These are phyloP conservation scores for Patella pellucida DNA, from an alignment of 2,888 invertebrate species.

Conservation along the genomic window DNA sequence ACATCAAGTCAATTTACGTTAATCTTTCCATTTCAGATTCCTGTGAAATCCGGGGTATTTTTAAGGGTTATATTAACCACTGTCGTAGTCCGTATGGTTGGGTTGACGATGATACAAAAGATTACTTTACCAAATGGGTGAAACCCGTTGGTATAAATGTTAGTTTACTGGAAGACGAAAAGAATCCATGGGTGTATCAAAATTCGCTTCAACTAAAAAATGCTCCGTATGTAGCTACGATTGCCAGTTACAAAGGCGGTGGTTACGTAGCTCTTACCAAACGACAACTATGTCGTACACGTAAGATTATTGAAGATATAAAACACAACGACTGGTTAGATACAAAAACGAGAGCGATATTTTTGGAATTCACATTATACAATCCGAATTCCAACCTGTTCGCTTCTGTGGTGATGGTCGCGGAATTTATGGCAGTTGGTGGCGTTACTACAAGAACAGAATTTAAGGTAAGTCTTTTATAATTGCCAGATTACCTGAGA, in stretches of 20 bases:
- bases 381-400: constrained; percentile 71
- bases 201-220: constrained; percentile 69
- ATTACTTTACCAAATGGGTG: constrained; percentile 63
- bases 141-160: constrained; percentile 45
- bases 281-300: constrained; percentile 59
- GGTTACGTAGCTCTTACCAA: constrained; percentile 66
- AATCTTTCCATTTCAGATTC: constrained; percentile 54
- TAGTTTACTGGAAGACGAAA: constrained; percentile 39
- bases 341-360: constrained; percentile 71
- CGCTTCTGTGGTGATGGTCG: constrained; percentile 63
- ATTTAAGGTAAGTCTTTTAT: constrained; percentile 56
- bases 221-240: constrained; percentile 70
- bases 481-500: too few relatives aligned
- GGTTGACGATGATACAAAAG: constrained; percentile 68
- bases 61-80: constrained; percentile 57
- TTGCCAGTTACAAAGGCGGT: constrained; percentile 70
- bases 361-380: constrained; percentile 74
- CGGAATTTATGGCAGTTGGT: constrained; percentile 66
- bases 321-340: constrained; percentile 72
- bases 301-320: constrained; percentile 63
- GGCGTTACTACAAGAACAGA: constrained; percentile 58
- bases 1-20: too few relatives aligned
- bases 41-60: constrained; percentile 55
- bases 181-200: constrained; percentile 69
- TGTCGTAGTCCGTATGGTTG: constrained; percentile 69